Percentiles rank a stretch among this genome's conserved stretches.
Conservation (phyloP, 35 echinoderm and acorn worm species). For the Amphiura filiformis region DNA sequence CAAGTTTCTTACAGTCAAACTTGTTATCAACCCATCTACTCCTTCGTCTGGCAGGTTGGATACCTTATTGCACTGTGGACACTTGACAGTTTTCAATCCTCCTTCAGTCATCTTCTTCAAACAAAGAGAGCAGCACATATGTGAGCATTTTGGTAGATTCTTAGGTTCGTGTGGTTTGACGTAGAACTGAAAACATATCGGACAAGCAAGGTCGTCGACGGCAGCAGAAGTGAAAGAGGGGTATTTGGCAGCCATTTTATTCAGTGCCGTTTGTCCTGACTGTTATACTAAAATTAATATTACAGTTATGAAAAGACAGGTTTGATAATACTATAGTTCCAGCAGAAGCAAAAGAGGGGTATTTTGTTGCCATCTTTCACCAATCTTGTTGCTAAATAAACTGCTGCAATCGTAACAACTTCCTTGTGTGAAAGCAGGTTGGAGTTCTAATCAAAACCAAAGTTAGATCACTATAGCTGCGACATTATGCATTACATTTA, state of each 20-base stretch:
- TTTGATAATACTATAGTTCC: background rate
- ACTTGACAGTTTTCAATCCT: background rate
- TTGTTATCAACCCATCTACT: background rate
- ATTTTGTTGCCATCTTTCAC: no score
- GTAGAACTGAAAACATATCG: background rate
- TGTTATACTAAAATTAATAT: background rate
- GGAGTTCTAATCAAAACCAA: no score
- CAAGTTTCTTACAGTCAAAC: background rate
- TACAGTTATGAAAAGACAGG: background rate
- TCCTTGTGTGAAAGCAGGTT: no score
- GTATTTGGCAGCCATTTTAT: background rate
- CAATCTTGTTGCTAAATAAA: no score
- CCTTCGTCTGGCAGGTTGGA: background rate
- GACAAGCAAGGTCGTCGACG: background rate
- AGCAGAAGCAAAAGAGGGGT: background rate
- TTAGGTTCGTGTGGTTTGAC: background rate
- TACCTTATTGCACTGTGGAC: background rate
- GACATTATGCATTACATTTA: no score
- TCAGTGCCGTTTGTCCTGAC: background rate
- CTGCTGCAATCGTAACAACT: no score
- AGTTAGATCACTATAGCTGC: no score
- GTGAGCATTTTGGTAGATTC: constrained; percentile 4
- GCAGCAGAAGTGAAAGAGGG: background rate
- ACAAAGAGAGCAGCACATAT: background rate
- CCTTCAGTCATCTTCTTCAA: background rate